Conservation (phyloP, 2,888 invertebrate genomes). For the Cataglyphis altisquamis region DNA sequence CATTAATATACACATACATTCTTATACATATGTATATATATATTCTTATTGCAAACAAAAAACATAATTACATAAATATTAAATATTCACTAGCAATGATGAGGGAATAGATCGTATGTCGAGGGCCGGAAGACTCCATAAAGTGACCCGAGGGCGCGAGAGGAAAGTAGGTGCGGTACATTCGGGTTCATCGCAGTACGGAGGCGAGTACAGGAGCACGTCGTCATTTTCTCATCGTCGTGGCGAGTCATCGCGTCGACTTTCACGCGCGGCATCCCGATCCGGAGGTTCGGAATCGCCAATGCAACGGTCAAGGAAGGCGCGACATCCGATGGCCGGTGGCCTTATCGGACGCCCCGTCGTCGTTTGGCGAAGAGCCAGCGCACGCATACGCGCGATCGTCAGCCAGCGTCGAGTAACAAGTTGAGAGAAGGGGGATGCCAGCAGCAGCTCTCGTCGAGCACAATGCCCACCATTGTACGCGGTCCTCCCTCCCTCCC, state of each 20-base stretch:
- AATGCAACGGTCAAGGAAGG: constrained; percentile 28
- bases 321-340: not conserved
- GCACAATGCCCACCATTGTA: constrained; percentile 52
- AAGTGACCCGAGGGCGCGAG: not conserved
- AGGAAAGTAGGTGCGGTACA: constrained; percentile 26
- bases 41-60: not conserved
- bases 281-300: not conserved
- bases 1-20: too few relatives aligned
- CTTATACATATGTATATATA: too few relatives aligned
- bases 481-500: not conserved
- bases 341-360: constrained; percentile 19
- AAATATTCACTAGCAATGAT: not conserved
- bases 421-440: constrained; percentile 49
- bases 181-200: not conserved
- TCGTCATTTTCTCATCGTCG: constrained; percentile 21
- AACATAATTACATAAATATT: not conserved
- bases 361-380: constrained; percentile 41
- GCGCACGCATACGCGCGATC: constrained; percentile 39
- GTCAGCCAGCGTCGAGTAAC: constrained; percentile 42
- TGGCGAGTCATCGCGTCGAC: constrained; percentile 38
- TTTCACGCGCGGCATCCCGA: constrained; percentile 54
- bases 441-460: constrained; percentile 7
- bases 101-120: not conserved
- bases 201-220: constrained; percentile 6
- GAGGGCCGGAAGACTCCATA: not conserved